These are phyloP conservation scores for Asarcornis scutulata DNA, from an alignment of 2,113 vertebrate genomes.

Conservation along the genomic window DNA sequence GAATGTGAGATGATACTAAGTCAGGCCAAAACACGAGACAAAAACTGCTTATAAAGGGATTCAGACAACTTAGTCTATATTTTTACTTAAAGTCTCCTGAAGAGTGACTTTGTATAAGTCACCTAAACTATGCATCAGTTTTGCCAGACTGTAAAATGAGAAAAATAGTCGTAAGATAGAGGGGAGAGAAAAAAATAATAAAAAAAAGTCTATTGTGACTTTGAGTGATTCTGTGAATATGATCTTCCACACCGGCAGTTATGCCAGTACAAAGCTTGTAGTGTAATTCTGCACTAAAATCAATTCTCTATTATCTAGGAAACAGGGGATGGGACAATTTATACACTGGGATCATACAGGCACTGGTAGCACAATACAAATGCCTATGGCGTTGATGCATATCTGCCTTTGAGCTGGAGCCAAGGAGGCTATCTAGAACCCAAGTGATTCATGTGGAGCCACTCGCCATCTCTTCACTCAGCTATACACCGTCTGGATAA, in stretches of 20 bases:
- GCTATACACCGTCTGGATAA: neutral
- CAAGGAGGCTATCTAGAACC: neutral
- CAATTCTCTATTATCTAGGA: neutral
- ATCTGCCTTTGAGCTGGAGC: neutral
- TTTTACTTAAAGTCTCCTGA: neutral
- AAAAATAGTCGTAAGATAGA: neutral
- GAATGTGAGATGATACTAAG: neutral
- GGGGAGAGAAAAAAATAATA: neutral
- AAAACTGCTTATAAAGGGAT: neutral
- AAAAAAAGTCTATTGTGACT: neutral
- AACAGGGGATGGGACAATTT: neutral
- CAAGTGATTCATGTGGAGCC: fast-evolving
- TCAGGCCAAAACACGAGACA: conserved; percentile 22
- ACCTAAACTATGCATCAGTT: neutral
- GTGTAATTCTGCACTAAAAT: neutral
- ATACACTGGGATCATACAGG: neutral
- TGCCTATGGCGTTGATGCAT: neutral
- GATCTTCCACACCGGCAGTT: neutral
- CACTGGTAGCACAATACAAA: neutral
- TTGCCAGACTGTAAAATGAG: conserved; percentile 12
- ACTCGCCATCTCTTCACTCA: neutral
- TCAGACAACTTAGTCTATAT: neutral
- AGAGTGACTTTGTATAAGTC: neutral
- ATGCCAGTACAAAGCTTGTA: neutral
- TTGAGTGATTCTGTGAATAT: too few relatives aligned